A percentile compares a stretch with the other conserved stretches of the same genome.
phyloP scores from a whole-genome alignment of 1,140 invertebrate genomes.

The Rhopalosiphum padi region DNA sequence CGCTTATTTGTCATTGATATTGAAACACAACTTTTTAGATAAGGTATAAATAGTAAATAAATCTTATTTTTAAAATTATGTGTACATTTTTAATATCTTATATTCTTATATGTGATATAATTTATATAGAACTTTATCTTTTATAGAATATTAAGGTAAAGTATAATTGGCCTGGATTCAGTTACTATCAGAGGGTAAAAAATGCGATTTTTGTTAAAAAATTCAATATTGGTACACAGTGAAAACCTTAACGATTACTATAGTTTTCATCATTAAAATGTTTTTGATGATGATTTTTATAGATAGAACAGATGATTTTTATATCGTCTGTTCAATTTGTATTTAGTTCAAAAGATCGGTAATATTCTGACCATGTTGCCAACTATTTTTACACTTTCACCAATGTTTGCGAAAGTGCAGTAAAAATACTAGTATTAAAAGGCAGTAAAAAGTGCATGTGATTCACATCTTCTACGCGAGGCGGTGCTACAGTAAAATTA shows the following conservation, averaged over 20 bases:
- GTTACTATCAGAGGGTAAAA: neutral
- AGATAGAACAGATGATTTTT: no score
- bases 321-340: neutral
- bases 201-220: neutral
- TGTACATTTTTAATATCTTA: neutral
- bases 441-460: neutral
- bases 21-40: neutral
- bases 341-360: neutral
- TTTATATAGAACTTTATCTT: neutral
- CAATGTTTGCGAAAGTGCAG: neutral
- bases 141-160: neutral
- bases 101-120: neutral
- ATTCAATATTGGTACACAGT: no score
- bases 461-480: neutral
- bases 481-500: neutral
- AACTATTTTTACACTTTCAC: neutral
- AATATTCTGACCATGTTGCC: no score
- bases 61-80: neutral
- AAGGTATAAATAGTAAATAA: neutral
- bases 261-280: neutral
- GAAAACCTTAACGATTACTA: no score
- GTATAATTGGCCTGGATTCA: neutral
- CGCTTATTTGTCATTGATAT: neutral
- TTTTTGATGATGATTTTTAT: no score
- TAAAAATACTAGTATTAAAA: no score